phyloP scores from a whole-genome alignment of 2,797 vertebrate species.

The Xenops minutus region DNA sequence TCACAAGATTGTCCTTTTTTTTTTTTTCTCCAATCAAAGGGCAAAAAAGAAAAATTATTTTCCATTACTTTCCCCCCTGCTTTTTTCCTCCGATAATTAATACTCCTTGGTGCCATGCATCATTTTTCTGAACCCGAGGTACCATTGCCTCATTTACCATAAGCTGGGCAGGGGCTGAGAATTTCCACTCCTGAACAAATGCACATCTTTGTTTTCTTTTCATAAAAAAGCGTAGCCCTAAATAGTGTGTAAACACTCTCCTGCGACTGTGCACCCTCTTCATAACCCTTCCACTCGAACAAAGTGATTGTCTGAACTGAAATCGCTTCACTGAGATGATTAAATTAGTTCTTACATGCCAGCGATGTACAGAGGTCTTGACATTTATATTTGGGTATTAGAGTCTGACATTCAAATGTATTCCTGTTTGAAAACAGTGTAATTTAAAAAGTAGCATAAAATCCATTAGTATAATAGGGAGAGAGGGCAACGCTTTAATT shows the following conservation, averaged over 20 bases:
- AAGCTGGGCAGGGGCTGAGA: not conserved
- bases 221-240: not conserved
- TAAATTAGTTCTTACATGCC: conserved; percentile 62
- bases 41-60: not conserved
- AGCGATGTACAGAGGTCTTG: conserved; percentile 60
- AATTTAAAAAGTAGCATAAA: conserved; percentile 52
- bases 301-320: conserved; percentile 57
- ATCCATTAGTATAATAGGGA: conserved; percentile 38
- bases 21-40: not conserved
- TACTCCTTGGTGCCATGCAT: rapidly evolving
- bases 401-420: conserved; percentile 57
- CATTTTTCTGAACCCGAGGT: not conserved
- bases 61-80: not conserved
- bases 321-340: conserved; percentile 60
- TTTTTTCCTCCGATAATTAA: not conserved
- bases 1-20: not conserved
- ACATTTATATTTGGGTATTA: conserved; percentile 61
- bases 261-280: not conserved
- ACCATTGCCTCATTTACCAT: not conserved
- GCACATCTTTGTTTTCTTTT: not conserved
- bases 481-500: not conserved
- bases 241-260: not conserved
- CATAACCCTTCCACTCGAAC: conserved; percentile 48
- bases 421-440: conserved; percentile 57
- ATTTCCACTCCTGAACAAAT: not conserved